A percentile compares a stretch with the other conserved stretches of the same genome.
Conservation (phyloP, 2,113 vertebrate species). For the Pao palembangensis region DNA sequence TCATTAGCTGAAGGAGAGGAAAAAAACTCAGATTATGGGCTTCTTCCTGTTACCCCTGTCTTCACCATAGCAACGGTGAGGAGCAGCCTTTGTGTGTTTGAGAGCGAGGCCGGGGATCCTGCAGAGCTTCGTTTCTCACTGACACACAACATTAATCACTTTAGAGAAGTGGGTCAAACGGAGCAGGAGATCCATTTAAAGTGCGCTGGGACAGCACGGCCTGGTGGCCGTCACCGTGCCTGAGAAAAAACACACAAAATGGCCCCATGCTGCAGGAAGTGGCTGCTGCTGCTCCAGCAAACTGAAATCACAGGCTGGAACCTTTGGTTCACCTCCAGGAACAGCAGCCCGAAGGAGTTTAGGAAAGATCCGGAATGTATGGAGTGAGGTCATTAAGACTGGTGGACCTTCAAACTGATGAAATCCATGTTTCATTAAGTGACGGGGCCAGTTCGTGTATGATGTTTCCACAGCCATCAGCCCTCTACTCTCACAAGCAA, state of each 20-base stretch:
- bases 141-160: conserved; percentile 69
- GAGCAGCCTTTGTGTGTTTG: conserved; percentile 32
- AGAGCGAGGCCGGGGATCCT: conserved; percentile 43
- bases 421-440: too few relatives aligned
- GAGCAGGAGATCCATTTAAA: conserved; percentile 31
- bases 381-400: too few relatives aligned
- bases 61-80: conserved; percentile 56
- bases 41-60: conserved; percentile 58
- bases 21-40: conserved; percentile 45
- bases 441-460: too few relatives aligned
- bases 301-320: background rate
- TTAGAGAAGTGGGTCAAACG: conserved; percentile 58
- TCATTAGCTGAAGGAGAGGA: conserved; percentile 10
- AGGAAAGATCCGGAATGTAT: background rate
- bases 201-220: background rate
- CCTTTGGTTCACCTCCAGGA: background rate
- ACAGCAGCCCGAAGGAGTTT: background rate
- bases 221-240: conserved; percentile 19
- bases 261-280: background rate
- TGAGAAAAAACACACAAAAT: conserved; percentile 12
- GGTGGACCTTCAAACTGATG: too few relatives aligned
- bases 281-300: background rate
- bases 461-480: too few relatives aligned
- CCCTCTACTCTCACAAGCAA: too few relatives aligned
- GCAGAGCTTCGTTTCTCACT: conserved; percentile 49